Base-by-base conservation (phyloP, 1,140 invertebrate species). In the Aphidius ervi region DNA sequence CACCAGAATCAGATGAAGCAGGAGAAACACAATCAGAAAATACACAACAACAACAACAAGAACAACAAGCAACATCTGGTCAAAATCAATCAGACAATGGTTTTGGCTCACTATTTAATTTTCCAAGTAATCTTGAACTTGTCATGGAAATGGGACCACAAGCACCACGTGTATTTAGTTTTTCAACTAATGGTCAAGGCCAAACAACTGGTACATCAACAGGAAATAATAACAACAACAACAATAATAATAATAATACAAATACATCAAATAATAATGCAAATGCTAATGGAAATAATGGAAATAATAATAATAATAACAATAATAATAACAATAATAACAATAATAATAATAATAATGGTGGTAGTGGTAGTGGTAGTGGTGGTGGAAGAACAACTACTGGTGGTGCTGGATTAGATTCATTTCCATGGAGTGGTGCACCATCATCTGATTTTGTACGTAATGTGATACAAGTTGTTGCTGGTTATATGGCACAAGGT, bases 101-200 rank as follows among this genome's bases (percentile, higher is more conserved):
- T n/a, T 64, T 68, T 37, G 74, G 70, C 61, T 72, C 75, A 57
- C 73, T 80, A 52, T 73, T 77, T 46, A 78, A 77, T 59, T 74
- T 82, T 63, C 75, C 81, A 3, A 81, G 79, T 53, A 82, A 81
- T 67, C 81, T 87, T 10, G 83, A 87, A 65, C 82, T 89, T 16
- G 81, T 88, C 53, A 87, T 89, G 84, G 86, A 89, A 74, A 82
- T 89, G 46, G 86, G 83, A 9, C 86, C 64, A 4, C 45, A 62
- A 7, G 46, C 42, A 8, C 48, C 42, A 8, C 47, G 60, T 20
- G 48, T 53, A 3, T 62, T 55, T 48, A 53, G 46, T 16, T 52
- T 53, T 16, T 55, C 45, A 23, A 52, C 54, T 9, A 23, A n/a
- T 45, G 55, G 37, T 20, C 42, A 56, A n/a, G 42, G 9, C 41